These are phyloP conservation scores for Cheilosia grossa DNA, from an alignment of 2,888 invertebrate genomes.

Conservation along the genomic window DNA sequence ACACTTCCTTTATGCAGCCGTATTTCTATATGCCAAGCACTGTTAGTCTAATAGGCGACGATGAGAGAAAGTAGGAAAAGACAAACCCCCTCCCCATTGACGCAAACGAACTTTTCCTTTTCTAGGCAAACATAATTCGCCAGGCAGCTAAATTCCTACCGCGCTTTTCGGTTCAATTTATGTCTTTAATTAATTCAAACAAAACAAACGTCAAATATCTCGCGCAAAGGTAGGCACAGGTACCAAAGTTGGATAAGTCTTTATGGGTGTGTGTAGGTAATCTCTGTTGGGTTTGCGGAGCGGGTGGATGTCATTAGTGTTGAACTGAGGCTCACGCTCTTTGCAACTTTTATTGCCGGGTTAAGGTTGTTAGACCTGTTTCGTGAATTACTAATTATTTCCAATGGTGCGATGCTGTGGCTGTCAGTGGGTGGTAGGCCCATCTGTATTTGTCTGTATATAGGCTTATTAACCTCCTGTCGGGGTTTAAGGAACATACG, in stretches of 20 bases:
- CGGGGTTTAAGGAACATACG: slow-evolving; percentile 43
- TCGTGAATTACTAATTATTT: slow-evolving; percentile 69
- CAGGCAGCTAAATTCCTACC: slow-evolving; percentile 50
- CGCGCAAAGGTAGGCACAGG: neutral
- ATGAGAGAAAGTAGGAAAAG: neutral
- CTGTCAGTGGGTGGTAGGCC: slow-evolving; percentile 35
- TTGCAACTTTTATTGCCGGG: slow-evolving; percentile 58
- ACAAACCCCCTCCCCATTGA: neutral
- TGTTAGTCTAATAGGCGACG: neutral
- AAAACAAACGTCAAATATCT: slow-evolving; percentile 40
- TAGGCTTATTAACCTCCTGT: slow-evolving; percentile 41
- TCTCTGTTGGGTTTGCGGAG: neutral
- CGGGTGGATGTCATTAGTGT: slow-evolving; percentile 54
- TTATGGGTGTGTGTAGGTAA: slow-evolving; percentile 25
- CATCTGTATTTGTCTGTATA: neutral
- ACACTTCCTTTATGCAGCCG: slow-evolving; percentile 34
- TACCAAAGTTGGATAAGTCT: slow-evolving; percentile 22
- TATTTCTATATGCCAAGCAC: slow-evolving; percentile 7
- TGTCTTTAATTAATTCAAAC: slow-evolving; percentile 69
- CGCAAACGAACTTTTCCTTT: neutral
- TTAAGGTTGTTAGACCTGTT: slow-evolving; percentile 58
- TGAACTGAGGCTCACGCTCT: slow-evolving; percentile 29
- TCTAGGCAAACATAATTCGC: slow-evolving; percentile 46
- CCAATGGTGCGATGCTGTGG: slow-evolving; percentile 51
- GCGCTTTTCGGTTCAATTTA: slow-evolving; percentile 62